These are phyloP conservation scores for Eupithecia dodoneata DNA, from an alignment of 2,888 invertebrate species.

Conservation along the genomic window DNA sequence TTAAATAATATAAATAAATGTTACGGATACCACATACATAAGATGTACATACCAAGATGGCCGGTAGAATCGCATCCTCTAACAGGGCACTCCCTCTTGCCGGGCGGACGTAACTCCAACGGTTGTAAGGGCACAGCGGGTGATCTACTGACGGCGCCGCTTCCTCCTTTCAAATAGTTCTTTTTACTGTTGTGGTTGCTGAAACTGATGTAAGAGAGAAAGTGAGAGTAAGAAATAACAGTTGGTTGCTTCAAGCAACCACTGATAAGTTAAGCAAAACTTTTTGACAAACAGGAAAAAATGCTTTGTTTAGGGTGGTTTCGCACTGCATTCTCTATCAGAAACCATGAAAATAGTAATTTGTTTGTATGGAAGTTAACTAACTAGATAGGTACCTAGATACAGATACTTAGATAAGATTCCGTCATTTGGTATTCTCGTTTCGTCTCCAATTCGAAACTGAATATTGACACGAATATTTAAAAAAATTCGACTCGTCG, in stretches of 20 bases:
- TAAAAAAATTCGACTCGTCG: too few species aligned
- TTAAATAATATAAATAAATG: too few species aligned
- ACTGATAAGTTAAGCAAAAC: background rate
- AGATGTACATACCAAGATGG: slow-evolving; percentile 85
- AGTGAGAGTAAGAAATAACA: background rate
- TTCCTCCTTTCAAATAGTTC: slow-evolving; percentile 51
- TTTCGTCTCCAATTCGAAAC: too few species aligned
- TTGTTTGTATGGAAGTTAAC: too few species aligned
- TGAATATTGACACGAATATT: too few species aligned
- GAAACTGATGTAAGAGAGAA: slow-evolving; percentile 34
- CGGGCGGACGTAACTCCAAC: slow-evolving; percentile 81
- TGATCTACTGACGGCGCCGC: slow-evolving; percentile 55
- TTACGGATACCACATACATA: background rate
- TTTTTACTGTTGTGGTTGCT: slow-evolving; percentile 67
- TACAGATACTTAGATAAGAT: too few species aligned
- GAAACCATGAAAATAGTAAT: too few species aligned
- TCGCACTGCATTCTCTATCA: too few species aligned
- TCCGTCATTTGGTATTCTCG: too few species aligned
- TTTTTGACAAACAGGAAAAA: too few species aligned
- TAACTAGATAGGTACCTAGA: too few species aligned
- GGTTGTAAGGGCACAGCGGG: slow-evolving; percentile 57
- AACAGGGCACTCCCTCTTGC: slow-evolving; percentile 88
- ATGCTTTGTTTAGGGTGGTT: too few species aligned
- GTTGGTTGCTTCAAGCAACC: background rate
- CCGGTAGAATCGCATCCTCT: slow-evolving; percentile 95